These are phyloP conservation scores for Harpegnathos saltator DNA, from an alignment of 1,140 invertebrate genomes.

Conservation along the genomic window DNA sequence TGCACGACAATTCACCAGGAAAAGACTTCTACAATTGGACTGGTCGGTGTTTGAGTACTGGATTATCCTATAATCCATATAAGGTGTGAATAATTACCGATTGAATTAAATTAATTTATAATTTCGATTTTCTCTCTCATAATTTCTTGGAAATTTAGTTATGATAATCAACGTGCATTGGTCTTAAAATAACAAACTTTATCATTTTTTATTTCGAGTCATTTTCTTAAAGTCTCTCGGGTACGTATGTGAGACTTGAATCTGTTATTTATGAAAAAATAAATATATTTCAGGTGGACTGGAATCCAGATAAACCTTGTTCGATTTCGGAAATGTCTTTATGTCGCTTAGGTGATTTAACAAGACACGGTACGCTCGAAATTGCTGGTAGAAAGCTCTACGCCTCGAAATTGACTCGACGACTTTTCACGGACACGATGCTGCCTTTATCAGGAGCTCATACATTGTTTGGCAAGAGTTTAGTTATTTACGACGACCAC, in stretches of 20 bases:
- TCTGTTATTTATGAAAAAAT: slow-evolving; percentile 9
- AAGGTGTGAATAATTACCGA: slow-evolving; percentile 86
- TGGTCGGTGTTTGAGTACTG: slow-evolving; percentile 92
- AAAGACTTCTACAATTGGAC: slow-evolving; percentile 97
- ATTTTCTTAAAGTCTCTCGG: neutral
- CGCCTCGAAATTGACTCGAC: slow-evolving; percentile 89
- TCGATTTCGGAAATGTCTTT: slow-evolving; percentile 86
- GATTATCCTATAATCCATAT: slow-evolving; percentile 93
- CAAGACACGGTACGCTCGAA: slow-evolving; percentile 90
- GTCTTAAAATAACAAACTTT: neutral
- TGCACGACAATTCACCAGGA: slow-evolving; percentile 88
- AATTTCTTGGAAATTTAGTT: neutral
- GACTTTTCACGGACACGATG: slow-evolving; percentile 92
- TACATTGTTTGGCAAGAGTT: slow-evolving; percentile 92
- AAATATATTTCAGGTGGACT: slow-evolving; percentile 82
- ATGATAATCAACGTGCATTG: neutral
- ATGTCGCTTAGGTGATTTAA: slow-evolving; percentile 90
- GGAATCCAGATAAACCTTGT: slow-evolving; percentile 85
- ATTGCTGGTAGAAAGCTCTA: slow-evolving; percentile 91
- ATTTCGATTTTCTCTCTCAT: neutral
- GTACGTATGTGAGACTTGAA: neutral
- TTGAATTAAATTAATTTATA: slow-evolving; percentile 36
- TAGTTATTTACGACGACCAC: slow-evolving; percentile 95
- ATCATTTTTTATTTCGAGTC: neutral
- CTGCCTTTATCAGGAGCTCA: slow-evolving; percentile 92